Evolutionary conservation across 2,888 invertebrate genomes (phyloP), one percentile per base, ranked within the genome.

Genomic region (Acronicta leporina): DNA sequence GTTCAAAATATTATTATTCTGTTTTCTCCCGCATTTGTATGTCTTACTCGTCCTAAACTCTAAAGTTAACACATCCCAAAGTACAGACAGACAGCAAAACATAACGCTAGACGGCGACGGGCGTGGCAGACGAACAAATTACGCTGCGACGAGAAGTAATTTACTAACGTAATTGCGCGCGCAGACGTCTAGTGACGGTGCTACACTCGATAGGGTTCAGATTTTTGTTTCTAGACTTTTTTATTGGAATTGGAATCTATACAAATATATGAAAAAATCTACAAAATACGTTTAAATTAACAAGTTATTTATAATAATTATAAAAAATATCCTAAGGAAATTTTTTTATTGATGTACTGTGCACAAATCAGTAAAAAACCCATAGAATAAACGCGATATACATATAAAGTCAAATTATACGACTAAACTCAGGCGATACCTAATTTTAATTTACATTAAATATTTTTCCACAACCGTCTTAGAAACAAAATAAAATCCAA

Each of bases 91-190:
- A 61, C 70, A 62, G 60, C 61, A 75, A 79, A 78, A 83, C 50
- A 56, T 50, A 45, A 56, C 54, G 73, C 76, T 77, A 80, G 77
- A 74, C 77, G 71, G 44, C 46, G 57, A 55, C 62, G 77, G 77
- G 82, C 78, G 81, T 76, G 76, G 80, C 79, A 80, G 82, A 82
- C 82, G 82, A 79, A 82, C 80, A 87, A 87, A 89, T 89, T 88
- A 87, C 79, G 83, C 77, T 71, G 78, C 77, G 79, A 81, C 81
- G 84, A 79, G 83, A 81, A 84, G 87, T 87, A 86, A 89, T 89
- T 91, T 88, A 81, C 79, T 73, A 65, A 81, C 77, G 86, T 90
- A 88, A 91, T 90, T 90, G 89, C 84, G 82, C 84, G 79, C 84
- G 84, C 81, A 77, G 66, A 63, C 75, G 63, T 46, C 60, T 60